Conservation (phyloP, 2,888 invertebrate species). For the Gnatocerus cornutus region DNA sequence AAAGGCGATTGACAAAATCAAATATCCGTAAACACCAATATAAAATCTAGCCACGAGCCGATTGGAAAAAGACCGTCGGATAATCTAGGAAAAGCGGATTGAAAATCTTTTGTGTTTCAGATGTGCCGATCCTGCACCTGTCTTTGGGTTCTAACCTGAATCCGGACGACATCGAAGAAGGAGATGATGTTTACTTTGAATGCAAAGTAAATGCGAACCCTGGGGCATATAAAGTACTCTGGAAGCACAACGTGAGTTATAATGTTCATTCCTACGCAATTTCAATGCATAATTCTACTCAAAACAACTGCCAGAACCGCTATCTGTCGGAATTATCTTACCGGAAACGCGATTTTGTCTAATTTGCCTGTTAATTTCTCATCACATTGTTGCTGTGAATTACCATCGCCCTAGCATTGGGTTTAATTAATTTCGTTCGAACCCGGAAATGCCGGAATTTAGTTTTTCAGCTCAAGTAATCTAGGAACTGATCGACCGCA, state of each 20-base stretch:
- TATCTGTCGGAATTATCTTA: slow-evolving; percentile 37
- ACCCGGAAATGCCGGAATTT: slow-evolving; percentile 16
- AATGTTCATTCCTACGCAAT: slow-evolving; percentile 50
- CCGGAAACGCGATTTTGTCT: slow-evolving; percentile 48
- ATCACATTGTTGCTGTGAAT: slow-evolving; percentile 47
- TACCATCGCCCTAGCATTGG: slow-evolving; percentile 25
- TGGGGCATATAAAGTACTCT: slow-evolving; percentile 84
- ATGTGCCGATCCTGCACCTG: slow-evolving; percentile 81
- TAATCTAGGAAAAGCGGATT: slow-evolving; percentile 61
- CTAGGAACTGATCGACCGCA: slow-evolving; percentile 9
- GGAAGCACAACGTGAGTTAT: slow-evolving; percentile 86
- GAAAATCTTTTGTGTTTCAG: slow-evolving; percentile 70
- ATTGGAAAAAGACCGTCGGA: slow-evolving; percentile 57
- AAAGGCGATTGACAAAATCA: slow-evolving; percentile 54
- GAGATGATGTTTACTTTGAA: slow-evolving; percentile 87
- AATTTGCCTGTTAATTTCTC: slow-evolving; percentile 51
- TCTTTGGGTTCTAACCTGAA: slow-evolving; percentile 84
- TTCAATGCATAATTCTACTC: slow-evolving; percentile 50
- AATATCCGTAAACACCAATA: slow-evolving; percentile 63
- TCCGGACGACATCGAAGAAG: slow-evolving; percentile 86
- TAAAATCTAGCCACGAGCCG: slow-evolving; percentile 63
- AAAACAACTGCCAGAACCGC: slow-evolving; percentile 47
- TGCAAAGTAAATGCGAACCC: slow-evolving; percentile 87
- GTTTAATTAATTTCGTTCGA: slow-evolving; percentile 45
- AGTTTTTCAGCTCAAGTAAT: slow-evolving; percentile 25